Evolutionary conservation across 2,797 vertebrate genomes (phyloP).

Genomic region (Scomberomorus guttatus): DNA sequence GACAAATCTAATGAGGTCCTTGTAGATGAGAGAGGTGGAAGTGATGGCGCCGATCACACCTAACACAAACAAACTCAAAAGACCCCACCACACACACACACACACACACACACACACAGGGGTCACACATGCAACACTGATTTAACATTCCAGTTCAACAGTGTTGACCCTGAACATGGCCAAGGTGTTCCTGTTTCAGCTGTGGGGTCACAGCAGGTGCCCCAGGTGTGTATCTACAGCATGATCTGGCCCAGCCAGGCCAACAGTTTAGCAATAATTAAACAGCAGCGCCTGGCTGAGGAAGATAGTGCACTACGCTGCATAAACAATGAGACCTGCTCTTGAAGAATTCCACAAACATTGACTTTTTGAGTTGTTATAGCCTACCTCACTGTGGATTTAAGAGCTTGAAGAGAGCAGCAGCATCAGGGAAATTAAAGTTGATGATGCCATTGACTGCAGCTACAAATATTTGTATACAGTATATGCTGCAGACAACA

Average conservation of each 20-base stretch:
- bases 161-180: slow-evolving; percentile 45
- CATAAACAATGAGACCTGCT: neutral
- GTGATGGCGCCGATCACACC: slow-evolving; percentile 39
- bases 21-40: slow-evolving; percentile 54
- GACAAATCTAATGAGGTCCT: slow-evolving; percentile 71
- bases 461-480: neutral
- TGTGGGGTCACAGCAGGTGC: slow-evolving; percentile 41
- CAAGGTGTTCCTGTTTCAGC: slow-evolving; percentile 41
- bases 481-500: too few species aligned
- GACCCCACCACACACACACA: neutral
- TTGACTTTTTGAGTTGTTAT: neutral
- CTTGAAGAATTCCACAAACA: neutral
- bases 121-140: neutral
- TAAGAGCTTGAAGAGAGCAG: too few species aligned
- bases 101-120: neutral
- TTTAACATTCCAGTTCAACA: slow-evolving; percentile 17
- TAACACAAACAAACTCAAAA: slow-evolving; percentile 11
- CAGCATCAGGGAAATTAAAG: neutral
- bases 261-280: slow-evolving; percentile 47
- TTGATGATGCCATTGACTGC: neutral
- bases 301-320: neutral
- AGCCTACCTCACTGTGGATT: neutral
- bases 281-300: slow-evolving; percentile 26
- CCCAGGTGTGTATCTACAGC: slow-evolving; percentile 38
- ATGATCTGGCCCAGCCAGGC: slow-evolving; percentile 24